These are phyloP conservation scores for Isurus oxyrinchus DNA, from an alignment of 2,113 vertebrate species.

Conservation along the genomic window DNA sequence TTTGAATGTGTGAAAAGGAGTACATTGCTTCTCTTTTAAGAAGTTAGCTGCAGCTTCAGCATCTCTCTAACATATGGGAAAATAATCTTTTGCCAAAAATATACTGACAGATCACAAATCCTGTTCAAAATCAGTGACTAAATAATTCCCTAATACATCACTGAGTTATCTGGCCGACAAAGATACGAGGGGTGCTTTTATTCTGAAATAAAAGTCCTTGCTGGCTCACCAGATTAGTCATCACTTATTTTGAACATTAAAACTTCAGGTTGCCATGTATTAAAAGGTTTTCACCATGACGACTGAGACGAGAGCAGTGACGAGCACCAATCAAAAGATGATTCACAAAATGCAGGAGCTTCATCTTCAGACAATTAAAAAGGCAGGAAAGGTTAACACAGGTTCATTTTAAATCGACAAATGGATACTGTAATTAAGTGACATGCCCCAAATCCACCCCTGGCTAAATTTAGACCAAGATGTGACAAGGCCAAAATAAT, in stretches of 20 bases:
- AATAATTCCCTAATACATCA: background rate
- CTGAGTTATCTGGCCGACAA: background rate
- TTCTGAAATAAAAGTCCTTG: background rate
- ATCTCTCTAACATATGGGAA: background rate
- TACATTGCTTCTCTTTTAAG: background rate
- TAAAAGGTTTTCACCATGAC: slow-evolving; percentile 25
- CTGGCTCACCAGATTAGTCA: slow-evolving; percentile 6
- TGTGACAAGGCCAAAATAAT: background rate
- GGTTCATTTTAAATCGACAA: background rate
- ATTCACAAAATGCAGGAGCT: background rate
- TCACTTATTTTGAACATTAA: slow-evolving; percentile 14
- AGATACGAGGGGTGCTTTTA: background rate
- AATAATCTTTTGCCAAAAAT: background rate
- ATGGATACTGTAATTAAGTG: background rate
- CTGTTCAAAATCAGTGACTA: slow-evolving; percentile 8
- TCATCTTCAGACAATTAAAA: background rate
- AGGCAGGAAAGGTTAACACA: background rate
- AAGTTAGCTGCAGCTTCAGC: background rate
- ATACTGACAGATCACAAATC: background rate
- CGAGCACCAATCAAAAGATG: background rate
- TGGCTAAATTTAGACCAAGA: background rate
- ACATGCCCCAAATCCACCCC: background rate
- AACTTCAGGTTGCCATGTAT: slow-evolving; percentile 16
- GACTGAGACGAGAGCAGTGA: background rate
- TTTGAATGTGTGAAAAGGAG: background rate